These are phyloP conservation scores for Lottia gigantea DNA, from an alignment of 2,888 invertebrate genomes.

Conservation along the genomic window DNA sequence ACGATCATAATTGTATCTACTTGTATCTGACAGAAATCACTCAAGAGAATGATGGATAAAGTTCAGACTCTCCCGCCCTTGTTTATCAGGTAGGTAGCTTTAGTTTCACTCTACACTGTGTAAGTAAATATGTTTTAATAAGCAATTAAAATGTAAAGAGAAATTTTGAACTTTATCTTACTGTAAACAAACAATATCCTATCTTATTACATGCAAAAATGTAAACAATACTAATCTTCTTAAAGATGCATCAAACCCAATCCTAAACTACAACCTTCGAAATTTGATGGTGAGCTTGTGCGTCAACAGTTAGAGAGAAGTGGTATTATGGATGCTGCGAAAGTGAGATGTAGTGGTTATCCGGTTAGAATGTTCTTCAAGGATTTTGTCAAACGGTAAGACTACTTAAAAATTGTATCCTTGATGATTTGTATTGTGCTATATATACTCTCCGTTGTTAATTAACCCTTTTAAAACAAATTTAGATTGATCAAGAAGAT, in stretches of 20 bases:
- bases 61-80: slow-evolving; percentile 44
- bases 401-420: background rate
- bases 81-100: slow-evolving; percentile 47
- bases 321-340: slow-evolving; percentile 52
- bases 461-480: too few relatives aligned
- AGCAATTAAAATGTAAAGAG: background rate
- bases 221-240: background rate
- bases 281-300: slow-evolving; percentile 41
- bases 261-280: slow-evolving; percentile 28
- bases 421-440: background rate
- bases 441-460: too few relatives aligned
- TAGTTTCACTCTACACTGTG: background rate
- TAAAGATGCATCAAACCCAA: slow-evolving; percentile 55
- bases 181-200: too few relatives aligned
- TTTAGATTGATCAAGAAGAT: too few relatives aligned
- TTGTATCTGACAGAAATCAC: slow-evolving; percentile 42
- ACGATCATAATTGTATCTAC: slow-evolving; percentile 11
- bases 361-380: slow-evolving; percentile 42
- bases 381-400: slow-evolving; percentile 40
- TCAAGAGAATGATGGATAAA: slow-evolving; percentile 44
- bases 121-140: background rate
- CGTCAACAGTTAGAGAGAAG: slow-evolving; percentile 47
- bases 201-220: too few relatives aligned
- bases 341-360: slow-evolving; percentile 52
- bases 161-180: too few relatives aligned